Conservation (phyloP, 1,140 invertebrate genomes). For the Aphaenogaster floridana region DNA sequence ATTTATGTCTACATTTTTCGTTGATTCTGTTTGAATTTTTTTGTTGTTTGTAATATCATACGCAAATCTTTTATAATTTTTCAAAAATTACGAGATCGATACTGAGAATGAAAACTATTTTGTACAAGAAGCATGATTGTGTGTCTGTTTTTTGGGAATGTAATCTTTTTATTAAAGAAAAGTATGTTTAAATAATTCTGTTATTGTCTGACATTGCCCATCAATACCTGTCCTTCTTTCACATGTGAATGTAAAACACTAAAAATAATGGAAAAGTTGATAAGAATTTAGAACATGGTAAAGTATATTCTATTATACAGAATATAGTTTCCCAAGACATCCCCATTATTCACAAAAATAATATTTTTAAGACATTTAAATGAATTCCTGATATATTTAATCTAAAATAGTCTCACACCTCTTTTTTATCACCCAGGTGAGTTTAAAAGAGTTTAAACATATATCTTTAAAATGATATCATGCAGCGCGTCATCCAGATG, state of each 20-base stretch:
- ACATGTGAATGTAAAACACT: background rate
- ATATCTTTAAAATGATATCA: background rate
- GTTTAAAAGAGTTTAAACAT: background rate
- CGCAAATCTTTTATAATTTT: constrained; percentile 2
- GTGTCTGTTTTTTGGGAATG: background rate
- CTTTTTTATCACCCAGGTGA: background rate
- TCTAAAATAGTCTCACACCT: background rate
- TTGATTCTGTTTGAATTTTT: background rate
- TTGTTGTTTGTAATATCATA: background rate
- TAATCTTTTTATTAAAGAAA: background rate
- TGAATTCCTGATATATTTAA: background rate
- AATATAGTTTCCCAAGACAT: background rate
- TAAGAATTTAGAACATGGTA: background rate
- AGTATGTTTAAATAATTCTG: background rate
- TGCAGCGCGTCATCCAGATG: background rate
- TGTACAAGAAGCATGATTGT: constrained; percentile 3
- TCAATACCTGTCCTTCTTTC: background rate
- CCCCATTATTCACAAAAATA: background rate
- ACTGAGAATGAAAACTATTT: constrained; percentile 21
- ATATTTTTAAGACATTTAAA: background rate
- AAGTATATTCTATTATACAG: background rate
- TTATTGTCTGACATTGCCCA: background rate
- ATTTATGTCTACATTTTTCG: background rate
- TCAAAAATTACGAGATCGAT: background rate
- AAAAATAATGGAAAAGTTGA: background rate